Evolutionary conservation across 2,888 invertebrate genomes (phyloP), one percentile per base, ranked within the genome.

Genomic region (Drosophila picticornis): DNA sequence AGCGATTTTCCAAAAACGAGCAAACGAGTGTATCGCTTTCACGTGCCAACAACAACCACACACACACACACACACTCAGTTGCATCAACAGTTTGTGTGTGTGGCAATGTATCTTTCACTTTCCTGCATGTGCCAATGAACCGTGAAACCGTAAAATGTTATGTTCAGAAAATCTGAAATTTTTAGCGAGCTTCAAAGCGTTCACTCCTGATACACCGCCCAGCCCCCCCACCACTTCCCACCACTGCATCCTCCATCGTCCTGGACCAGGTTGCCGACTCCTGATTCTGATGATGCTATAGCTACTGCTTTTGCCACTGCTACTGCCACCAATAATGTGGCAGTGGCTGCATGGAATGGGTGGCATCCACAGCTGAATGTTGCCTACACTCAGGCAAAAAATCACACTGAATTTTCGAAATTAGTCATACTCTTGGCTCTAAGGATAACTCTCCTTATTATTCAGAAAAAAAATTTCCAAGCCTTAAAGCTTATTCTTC

Each of bases 61-160:
- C 43, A 63, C 36, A 36, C 36, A 36, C 43, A 51, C 72, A 43
- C 34, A 55, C 31, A 46, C 38, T 51, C 25, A 16, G 59, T 11
- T 70, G 60, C 56, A 61, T 53, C 51, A 29, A 16, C 50, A 25
- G 57, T 68, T 48, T 53, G 52, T 66, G 56, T 61, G 48, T 61
- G 63, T 46, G 69, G 34, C 69, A 62, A 72, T 86, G 78, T 89
- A 87, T 85, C 82, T 85, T 87, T 85, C 90, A 85, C 85, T 85
- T 88, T 89, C 84, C 88, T 88, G 88, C 84, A 86, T 83, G 86
- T 61, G 89, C 86, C 87, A 88, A 87, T 88, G 87, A 91, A 90
- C 90, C 91, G 90, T 88, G 86, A 88, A 88, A 91, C 91, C 90
- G 90, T 88, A 91, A 91, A 88, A 88, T 88, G 90, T 88, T 91